Evolutionary conservation across 2,797 vertebrate species (phyloP), one percentile per base, ranked within the genome.

Genomic region (Sphenodon punctatus): DNA sequence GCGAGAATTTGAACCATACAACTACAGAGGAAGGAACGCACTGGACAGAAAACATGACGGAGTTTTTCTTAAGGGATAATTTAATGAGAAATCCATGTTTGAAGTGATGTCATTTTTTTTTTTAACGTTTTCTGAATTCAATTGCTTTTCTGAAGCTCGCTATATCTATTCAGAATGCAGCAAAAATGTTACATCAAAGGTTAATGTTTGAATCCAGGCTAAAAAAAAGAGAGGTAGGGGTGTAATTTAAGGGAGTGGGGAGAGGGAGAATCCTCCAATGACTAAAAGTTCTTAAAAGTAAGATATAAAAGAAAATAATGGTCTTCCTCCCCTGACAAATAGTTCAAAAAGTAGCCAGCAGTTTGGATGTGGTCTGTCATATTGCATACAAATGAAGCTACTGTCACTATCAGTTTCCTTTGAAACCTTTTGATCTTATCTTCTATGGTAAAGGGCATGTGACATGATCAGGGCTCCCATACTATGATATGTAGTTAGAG

Each of bases 281-380:
- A 95, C 92, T 95, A 77, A 87, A 92, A 93, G 92, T 94, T 96
- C 95, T 96, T 95, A 90, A 95, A 96, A 96, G 93, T 76, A 83
- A 88, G 87, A 92, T 92, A 90, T 94, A 88, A 96, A 96, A 94
- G 91, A 90, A 93, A 94, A 93, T 94, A 95, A 90, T 94, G 70
- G 82, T 94, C 94, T 93, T 68, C 92, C 73, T 96, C 94, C 95
- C 96, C 87, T 93, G 95, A 94, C 89, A 93, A 94, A 94, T 91
- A 89, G 94, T 96, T 96, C 95, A 94, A 95, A 95, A 96, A 95
- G 82, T 94, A 84, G 79, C 92, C 94, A 91, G 79, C 88, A 91
- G 94, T 96, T 95, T 95, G 95, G 93, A 95, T 94, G 85, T 91
- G 93, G 88, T 83, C 83, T 88, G 88, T 94, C 92, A 94, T 68